Evolutionary conservation across 2,888 invertebrate genomes (phyloP).

Genomic region (Plagodis pulveraria): DNA sequence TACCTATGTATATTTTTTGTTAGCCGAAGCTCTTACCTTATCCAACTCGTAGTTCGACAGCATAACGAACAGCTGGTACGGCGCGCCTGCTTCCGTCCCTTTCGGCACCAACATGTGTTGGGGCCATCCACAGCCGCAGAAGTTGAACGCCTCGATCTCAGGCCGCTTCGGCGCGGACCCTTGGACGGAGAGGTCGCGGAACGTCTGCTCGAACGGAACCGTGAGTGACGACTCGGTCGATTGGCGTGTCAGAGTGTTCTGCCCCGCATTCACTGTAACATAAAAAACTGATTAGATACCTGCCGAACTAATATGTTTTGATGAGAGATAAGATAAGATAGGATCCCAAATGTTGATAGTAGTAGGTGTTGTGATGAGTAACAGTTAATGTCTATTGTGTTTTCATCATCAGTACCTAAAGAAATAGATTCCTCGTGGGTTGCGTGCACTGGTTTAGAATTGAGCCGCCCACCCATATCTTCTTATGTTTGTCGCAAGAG

Average conservation of each 20-base stretch:
- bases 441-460: too few species aligned
- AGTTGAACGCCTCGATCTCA: constrained; percentile 74
- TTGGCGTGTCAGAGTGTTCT: constrained; percentile 81
- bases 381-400: too few species aligned
- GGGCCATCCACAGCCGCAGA: constrained; percentile 87
- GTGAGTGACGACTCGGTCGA: constrained; percentile 86
- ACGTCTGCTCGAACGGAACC: constrained; percentile 85
- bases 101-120: constrained; percentile 85
- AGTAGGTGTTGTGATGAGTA: too few species aligned
- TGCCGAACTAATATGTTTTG: not conserved
- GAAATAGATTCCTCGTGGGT: too few species aligned
- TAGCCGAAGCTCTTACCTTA: constrained; percentile 52
- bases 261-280: constrained; percentile 82
- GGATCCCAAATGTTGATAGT: not conserved
- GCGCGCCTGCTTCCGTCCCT: constrained; percentile 70
- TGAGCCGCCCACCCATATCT: too few species aligned
- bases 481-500: too few species aligned
- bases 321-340: not conserved
- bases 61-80: constrained; percentile 78
- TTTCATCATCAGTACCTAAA: too few species aligned
- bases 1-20: not conserved
- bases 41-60: constrained; percentile 78
- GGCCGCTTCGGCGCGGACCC: constrained; percentile 48
- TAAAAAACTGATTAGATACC: too few species aligned
- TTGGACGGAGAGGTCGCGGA: constrained; percentile 77